Evolutionary conservation across 2,797 vertebrate species (phyloP), one percentile per base, ranked within the genome.

Genomic region (Premnoplex brunnescens): DNA sequence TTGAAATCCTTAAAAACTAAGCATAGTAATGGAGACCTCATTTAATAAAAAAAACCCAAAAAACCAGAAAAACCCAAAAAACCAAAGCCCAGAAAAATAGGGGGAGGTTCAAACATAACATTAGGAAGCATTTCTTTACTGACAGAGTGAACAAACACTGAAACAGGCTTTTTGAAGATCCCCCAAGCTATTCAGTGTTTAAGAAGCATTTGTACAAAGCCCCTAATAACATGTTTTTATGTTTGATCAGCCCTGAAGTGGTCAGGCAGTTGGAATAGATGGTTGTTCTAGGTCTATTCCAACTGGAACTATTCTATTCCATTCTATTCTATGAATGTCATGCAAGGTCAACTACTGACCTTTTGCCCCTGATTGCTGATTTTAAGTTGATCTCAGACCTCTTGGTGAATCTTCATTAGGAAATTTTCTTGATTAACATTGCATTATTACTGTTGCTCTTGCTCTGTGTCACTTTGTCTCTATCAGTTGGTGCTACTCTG

Each of bases 341-440:
- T 22, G 18, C 24, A 66, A 83, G 19, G 13, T 62, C 24, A 73
- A 7, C 37, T 83, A n/a, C 52, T 43, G 36, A 62, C 6, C 5
- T 22, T 83, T 77, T 75, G 17, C 1, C 5, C 12, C 7, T 0
- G 0, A 3, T 8, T 39, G 28, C 23, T 52, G 23, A 34, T 88
- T 69, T 78, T 46, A 46, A 54, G 8, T 39, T 91, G 22, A n/a
- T 74, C 22, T 54, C n/a, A 88, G 36, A 75, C 18, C 5, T 93
- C 34, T 60, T 90, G 13, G 14, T 81, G 28, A 85, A 62, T 43
- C 10, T 64, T 60, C 32, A 19, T 69, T 27, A 76, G 39, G 72
- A 82, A 84, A 64, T 30, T n/a, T 59, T 62, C 56, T 77, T 62
- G 21, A 85, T 55, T 49, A 43, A 17, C 22, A 8, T 32, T 75